A percentile compares a stretch with the other conserved stretches of the same genome.
Evolutionary conservation across 2,888 invertebrate species (phyloP).

Genomic region (Epinotia bilunana): DNA sequence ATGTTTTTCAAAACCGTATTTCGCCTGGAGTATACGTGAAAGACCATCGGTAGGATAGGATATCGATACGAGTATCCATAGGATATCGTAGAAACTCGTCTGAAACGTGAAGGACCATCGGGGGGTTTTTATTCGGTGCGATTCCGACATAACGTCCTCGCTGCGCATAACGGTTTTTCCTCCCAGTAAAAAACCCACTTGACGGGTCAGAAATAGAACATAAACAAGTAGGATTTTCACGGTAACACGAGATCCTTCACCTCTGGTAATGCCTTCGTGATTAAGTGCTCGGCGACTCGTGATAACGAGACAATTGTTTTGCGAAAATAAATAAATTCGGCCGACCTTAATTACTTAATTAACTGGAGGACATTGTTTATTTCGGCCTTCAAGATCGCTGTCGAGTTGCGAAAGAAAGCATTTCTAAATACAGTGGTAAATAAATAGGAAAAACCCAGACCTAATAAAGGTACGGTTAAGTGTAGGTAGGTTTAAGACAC

Average conservation of each 20-base stretch:
- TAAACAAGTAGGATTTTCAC: background rate
- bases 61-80: no score
- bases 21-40: no score
- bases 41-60: no score
- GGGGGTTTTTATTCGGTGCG: no score
- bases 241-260: background rate
- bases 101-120: no score
- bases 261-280: background rate
- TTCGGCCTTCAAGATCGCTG: constrained; percentile 5
- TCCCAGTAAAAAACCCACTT: no score
- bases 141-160: no score
- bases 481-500: background rate
- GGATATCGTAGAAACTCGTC: no score
- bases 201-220: no score
- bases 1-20: no score
- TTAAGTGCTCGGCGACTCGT: constrained; percentile 1
- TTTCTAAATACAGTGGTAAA: background rate
- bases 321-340: constrained; percentile 17
- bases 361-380: constrained; percentile 24
- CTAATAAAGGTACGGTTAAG: background rate
- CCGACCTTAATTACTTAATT: constrained; percentile 38
- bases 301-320: constrained; percentile 35
- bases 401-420: background rate
- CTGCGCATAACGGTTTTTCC: no score
- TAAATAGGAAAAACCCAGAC: background rate